Conservation (phyloP, 2,888 invertebrate genomes). For the Flexamia atlantica region DNA sequence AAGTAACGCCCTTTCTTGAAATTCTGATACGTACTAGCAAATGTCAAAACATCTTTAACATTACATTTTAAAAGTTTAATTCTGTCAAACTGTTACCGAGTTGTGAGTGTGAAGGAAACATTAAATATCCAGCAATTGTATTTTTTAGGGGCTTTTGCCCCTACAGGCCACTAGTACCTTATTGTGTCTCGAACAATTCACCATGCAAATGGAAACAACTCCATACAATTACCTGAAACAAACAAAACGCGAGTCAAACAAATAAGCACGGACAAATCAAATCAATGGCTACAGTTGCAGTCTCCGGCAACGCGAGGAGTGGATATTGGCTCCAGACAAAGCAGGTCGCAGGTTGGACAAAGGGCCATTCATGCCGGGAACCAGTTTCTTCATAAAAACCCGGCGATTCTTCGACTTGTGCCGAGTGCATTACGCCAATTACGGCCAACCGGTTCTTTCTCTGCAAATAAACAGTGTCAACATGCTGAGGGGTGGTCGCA, state of each 20-base stretch:
- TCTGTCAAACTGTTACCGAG: no score
- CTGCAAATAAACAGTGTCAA: slow-evolving; percentile 1
- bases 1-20: no score
- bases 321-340: background rate
- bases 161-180: no score
- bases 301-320: background rate
- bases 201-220: background rate
- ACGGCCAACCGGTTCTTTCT: slow-evolving; percentile 35
- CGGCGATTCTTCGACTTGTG: slow-evolving; percentile 27
- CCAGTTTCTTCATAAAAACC: slow-evolving; percentile 34
- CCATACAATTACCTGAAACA: slow-evolving; percentile 31
- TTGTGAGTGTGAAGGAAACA: no score
- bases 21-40: no score
- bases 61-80: no score
- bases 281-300: background rate
- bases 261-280: slow-evolving; percentile 16
- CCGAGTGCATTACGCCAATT: slow-evolving; percentile 41
- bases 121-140: no score
- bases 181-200: background rate
- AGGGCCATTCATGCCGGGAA: slow-evolving; percentile 49
- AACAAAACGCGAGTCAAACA: slow-evolving; percentile 6
- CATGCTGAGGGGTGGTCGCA: no score
- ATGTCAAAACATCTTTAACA: no score
- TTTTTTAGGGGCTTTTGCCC: no score
- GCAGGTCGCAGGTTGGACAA: slow-evolving; percentile 36